Percentiles rank a stretch among this genome's conserved stretches.
phyloP scores from a whole-genome alignment of 2,888 invertebrate species.

The Drosophila robusta region DNA sequence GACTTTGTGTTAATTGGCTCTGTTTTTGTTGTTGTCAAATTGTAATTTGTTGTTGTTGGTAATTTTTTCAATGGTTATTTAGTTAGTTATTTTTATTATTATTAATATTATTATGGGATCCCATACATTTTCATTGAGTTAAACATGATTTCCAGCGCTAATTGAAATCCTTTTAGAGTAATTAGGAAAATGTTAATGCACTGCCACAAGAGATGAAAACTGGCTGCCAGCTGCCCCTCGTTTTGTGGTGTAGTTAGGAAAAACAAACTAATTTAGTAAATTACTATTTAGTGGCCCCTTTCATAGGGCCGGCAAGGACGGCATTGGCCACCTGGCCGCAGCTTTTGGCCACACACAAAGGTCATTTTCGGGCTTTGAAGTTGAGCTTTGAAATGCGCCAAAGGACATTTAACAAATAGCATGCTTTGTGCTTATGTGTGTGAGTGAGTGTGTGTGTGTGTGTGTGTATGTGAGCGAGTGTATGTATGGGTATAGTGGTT shows the following conservation, averaged over 20 bases:
- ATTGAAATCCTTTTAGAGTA: constrained; percentile 79
- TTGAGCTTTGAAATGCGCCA: constrained; percentile 76
- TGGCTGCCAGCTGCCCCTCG: constrained; percentile 7
- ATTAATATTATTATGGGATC: constrained; percentile 34
- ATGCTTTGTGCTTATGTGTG: constrained; percentile 40
- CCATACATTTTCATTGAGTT: constrained; percentile 45
- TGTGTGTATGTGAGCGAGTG: constrained; percentile 7
- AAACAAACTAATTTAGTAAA: constrained; percentile 80
- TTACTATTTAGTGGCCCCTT: constrained; percentile 76
- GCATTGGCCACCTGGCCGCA: constrained; percentile 52
- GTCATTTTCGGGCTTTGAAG: constrained; percentile 75
- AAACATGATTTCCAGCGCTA: constrained; percentile 59
- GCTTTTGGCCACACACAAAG: constrained; percentile 66
- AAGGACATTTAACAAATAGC: constrained; percentile 79
- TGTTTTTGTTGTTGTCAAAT: constrained; percentile 15
- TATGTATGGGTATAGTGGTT: constrained; percentile 14
- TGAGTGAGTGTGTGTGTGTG: constrained; percentile 9
- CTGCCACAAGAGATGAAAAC: constrained; percentile 35
- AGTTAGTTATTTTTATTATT: constrained; percentile 48
- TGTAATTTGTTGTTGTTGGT: neutral
- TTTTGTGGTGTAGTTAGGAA: constrained; percentile 59
- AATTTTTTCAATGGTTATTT: constrained; percentile 16
- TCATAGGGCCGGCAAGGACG: constrained; percentile 24
- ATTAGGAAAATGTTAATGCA: constrained; percentile 66
- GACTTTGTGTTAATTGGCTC: constrained; percentile 64